Percentiles rank a stretch among this genome's conserved stretches.
These are phyloP conservation scores for Aplysia californica DNA, from an alignment of 1,140 invertebrate species.

Conservation along the genomic window DNA sequence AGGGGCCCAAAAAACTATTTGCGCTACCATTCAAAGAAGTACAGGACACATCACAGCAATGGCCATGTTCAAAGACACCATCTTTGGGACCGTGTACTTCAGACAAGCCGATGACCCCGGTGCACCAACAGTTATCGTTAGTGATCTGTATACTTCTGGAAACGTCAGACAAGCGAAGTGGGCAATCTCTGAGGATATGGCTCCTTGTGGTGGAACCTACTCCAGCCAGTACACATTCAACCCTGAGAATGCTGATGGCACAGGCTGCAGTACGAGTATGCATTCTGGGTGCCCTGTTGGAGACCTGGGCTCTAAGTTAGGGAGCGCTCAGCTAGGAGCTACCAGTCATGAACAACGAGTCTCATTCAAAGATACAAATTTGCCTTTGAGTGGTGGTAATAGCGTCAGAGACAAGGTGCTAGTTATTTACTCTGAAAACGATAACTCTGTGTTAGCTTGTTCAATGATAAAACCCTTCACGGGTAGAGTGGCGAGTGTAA, in stretches of 20 bases:
- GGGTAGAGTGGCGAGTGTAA: background rate
- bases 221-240: background rate
- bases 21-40: slow-evolving; percentile 6
- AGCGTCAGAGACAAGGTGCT: background rate
- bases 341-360: background rate
- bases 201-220: background rate
- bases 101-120: background rate
- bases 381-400: background rate
- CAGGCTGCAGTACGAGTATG: too few species aligned
- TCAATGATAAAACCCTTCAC: background rate
- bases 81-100: slow-evolving; percentile 10
- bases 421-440: background rate
- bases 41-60: background rate
- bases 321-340: background rate
- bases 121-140: background rate
- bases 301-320: slow-evolving; percentile 4
- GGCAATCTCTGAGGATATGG: background rate
- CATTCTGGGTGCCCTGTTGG: too few species aligned
- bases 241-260: background rate
- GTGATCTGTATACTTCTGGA: background rate
- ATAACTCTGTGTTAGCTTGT: background rate
- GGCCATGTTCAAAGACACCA: background rate
- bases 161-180: background rate
- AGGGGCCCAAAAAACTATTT: background rate
- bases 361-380: background rate